These are phyloP conservation scores for Sakesphorus luctuosus DNA, from an alignment of 2,113 vertebrate species.

Conservation along the genomic window DNA sequence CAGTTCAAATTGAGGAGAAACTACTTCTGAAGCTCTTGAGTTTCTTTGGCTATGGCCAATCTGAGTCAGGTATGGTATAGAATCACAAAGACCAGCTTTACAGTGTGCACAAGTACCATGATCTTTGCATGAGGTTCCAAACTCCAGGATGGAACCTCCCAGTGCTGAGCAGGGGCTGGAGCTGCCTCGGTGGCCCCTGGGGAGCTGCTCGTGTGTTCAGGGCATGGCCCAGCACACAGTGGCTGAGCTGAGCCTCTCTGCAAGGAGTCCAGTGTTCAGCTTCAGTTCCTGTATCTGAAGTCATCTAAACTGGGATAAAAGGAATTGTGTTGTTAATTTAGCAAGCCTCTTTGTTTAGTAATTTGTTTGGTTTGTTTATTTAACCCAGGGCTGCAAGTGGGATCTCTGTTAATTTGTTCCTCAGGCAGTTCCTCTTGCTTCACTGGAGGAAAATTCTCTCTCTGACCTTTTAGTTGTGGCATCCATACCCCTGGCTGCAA, in stretches of 20 bases:
- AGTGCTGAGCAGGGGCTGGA: not conserved
- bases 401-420: slow-evolving; percentile 24
- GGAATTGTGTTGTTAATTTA: slow-evolving; percentile 32
- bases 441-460: slow-evolving; percentile 15
- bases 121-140: not conserved
- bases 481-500: not conserved
- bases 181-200: not conserved
- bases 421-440: slow-evolving; percentile 38
- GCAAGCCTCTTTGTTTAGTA: slow-evolving; percentile 19
- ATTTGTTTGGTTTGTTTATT: slow-evolving; percentile 43
- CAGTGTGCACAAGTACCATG: not conserved
- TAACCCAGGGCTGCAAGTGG: slow-evolving; percentile 28
- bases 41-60: slow-evolving; percentile 91
- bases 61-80: slow-evolving; percentile 82
- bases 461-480: slow-evolving; percentile 18
- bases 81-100: not conserved
- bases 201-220: not conserved
- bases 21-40: slow-evolving; percentile 91
- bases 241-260: not conserved
- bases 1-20: slow-evolving; percentile 96
- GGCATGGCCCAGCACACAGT: not conserved
- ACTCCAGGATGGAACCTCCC: not conserved
- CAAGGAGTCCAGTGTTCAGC: not conserved
- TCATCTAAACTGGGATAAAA: not conserved
- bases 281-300: not conserved